Base-by-base conservation (phyloP, 1,140 invertebrate species). In the Archivesica marissinica region DNA sequence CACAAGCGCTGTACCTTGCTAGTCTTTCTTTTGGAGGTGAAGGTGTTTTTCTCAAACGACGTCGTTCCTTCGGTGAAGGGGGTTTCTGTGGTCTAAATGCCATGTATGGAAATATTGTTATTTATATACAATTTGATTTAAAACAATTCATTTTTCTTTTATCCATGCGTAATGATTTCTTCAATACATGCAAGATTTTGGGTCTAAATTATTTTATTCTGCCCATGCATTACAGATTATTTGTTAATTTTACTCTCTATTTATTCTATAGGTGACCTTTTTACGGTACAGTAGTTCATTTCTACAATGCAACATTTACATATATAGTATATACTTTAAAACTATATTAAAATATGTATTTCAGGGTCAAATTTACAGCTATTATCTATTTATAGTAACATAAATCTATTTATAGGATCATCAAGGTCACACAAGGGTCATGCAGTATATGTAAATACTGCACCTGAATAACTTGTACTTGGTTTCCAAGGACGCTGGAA, bases 381-480 rank as follows among this genome's bases (percentile, higher is more conserved):
- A 30, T 2, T 20, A 59, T 28, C 11, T 11, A 30, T 4, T 1
- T 59, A 54, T n/a, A 54, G 20, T 54, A 15, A 54, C 23, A 54
- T 50, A 75, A 54, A 20, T 17, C 54, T 77, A 77, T 77, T 59
- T 56, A 77, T 77, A 56, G 50, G 33, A 77, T 59, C 47, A 61
- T 38, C 39, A 25, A 39, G 68, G 54, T 76, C 70, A 64, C 35
- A 61, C 72, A 50, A n/a, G 41, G 41, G 54, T 76, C 82, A 85
- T 85, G 82, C 82, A 78, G 66, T 41, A 54, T 28, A 77, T 33
- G 30, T 23, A 20, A 56, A 83, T 74, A 83, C 70, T 50, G 81
- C 87, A 89, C 88, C 88, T 89, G 85, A 86, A 87, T 56, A 87
- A 75, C 61, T 89, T 86, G 66, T 87, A 87, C 74, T 89, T 89